Base-by-base conservation (phyloP, 1,140 invertebrate genomes). In the Drosophila sproati region DNA sequence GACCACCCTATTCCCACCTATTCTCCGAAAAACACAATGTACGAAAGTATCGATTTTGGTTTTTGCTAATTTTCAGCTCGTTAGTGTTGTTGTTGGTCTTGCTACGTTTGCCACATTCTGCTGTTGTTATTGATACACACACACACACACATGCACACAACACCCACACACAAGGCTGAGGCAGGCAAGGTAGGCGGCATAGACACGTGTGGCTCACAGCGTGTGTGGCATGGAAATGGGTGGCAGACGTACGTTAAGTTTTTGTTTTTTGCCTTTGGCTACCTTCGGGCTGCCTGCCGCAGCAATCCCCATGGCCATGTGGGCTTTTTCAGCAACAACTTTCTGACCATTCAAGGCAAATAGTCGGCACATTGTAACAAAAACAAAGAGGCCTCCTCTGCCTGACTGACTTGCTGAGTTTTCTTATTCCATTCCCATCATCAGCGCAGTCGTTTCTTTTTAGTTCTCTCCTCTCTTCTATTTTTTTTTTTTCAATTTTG, bases 311-410 rank as follows among this genome's bases (percentile, higher is more conserved):
- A 12, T 47, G 52, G 62, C 48, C 47, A 61, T 80, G 55, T 77
- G 55, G 47, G 66, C 68, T 70, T 80, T 60, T 71, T 71, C 64
- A 72, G 50, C 64, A 73, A 66, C 63, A 82, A 82, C 82, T 85
- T 85, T 82, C 63, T 87, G 71, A 82, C 82, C 82, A 85, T 87
- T 85, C 75, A 76, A 78, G 70, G 62, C 74, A 82, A 87, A 85
- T 68, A 72, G 82, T 81, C 74, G 59, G 78, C 52, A 86, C 77
- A 71, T 80, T 83, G 63, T 86, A 68, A 67, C 73, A 77, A 83
- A 83, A 80, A 85, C 64, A 72, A 77, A 55, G 63, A 56, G 63
- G 74, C n/a, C 55, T 64, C 63, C 34, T 4, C 10, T n/a, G 39
- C 3, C 39, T 81, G 75, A 76, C 78, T 81, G 78, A 81, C 78